Base-by-base conservation (phyloP, 1,140 invertebrate genomes). In the Ooceraea biroi region DNA sequence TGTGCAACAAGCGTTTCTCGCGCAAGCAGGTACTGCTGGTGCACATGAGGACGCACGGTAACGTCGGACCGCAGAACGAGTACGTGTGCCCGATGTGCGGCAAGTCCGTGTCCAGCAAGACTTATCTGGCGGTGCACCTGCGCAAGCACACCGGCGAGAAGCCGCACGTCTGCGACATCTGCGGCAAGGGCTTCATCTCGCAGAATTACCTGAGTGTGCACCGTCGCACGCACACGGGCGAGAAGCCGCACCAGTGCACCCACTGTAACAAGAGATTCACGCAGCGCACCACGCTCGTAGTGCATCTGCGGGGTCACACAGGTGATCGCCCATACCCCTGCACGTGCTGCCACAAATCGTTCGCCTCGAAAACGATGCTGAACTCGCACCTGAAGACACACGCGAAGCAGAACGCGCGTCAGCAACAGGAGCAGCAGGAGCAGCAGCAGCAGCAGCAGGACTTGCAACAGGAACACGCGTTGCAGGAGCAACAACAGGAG, bases 111-210 rank as follows among this genome's bases (percentile, higher is more conserved):
- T 95, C 95, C 0, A 96, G 96, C 83, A 97, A 97, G 94, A 97
- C 97, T 0, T 98, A 98, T 14, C 91, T 98, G 10, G 97, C 96
- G 46, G 98, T 98, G 93, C 98, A 98, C 90, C 94, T 97, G 66
- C 93, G 97, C 14, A 98, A 97, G 19, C 97, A 98, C 91, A 96
- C 92, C 86, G 95, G 95, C 0, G 94, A 95, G 48, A 95, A 95
- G 83, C 95, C 95, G 0, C 95, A 95, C 72, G 90, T 93, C 0
- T 95, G 95, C 88, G 93, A 95, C 46, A 82, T 94, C 4, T 95
- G 96, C 68, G 96, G 96, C 19, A 97, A 97, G 88, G 95, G 96
- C 0, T 97, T 97, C 89, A 96, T 96, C 48, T 95, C 96, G 11
- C 93, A 96, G 74, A 96, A 97, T 85, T 97, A 97, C 87, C 91